These are phyloP conservation scores for Entomobrya multifasciata DNA, from an alignment of 2,888 invertebrate species.

Conservation along the genomic window DNA sequence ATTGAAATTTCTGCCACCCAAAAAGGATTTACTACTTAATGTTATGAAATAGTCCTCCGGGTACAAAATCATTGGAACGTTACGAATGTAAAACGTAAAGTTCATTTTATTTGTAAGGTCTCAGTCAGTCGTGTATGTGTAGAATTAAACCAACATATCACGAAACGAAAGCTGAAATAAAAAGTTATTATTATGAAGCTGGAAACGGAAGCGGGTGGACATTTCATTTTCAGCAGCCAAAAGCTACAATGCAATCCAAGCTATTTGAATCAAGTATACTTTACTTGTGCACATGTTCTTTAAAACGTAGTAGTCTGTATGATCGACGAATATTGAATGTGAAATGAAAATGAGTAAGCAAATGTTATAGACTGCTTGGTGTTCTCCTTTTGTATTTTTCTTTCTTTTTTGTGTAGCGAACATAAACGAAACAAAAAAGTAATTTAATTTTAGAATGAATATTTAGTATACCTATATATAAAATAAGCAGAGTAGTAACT, in stretches of 20 bases:
- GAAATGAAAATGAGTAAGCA: conserved; percentile 34
- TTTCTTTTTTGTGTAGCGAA: conserved; percentile 16
- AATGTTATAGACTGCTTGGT: conserved; percentile 17
- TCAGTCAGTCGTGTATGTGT: background rate
- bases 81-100: too few species aligned
- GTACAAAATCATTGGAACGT: too few species aligned
- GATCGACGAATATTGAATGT: background rate
- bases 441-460: conserved; percentile 26
- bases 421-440: conserved; percentile 28
- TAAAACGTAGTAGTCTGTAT: background rate
- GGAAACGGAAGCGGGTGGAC: conserved; percentile 58
- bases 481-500: background rate
- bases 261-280: background rate
- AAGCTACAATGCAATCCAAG: background rate
- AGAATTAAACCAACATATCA: too few species aligned
- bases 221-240: conserved; percentile 59
- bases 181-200: conserved; percentile 23
- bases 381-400: background rate
- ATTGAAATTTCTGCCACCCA: background rate
- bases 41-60: background rate
- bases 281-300: background rate
- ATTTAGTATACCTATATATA: background rate
- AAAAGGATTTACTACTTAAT: background rate
- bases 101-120: too few species aligned
- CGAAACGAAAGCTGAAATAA: too few species aligned